Percentiles rank a stretch among this genome's conserved stretches.
phyloP scores from a whole-genome alignment of 2,888 invertebrate genomes.

The Lycia hirtaria region DNA sequence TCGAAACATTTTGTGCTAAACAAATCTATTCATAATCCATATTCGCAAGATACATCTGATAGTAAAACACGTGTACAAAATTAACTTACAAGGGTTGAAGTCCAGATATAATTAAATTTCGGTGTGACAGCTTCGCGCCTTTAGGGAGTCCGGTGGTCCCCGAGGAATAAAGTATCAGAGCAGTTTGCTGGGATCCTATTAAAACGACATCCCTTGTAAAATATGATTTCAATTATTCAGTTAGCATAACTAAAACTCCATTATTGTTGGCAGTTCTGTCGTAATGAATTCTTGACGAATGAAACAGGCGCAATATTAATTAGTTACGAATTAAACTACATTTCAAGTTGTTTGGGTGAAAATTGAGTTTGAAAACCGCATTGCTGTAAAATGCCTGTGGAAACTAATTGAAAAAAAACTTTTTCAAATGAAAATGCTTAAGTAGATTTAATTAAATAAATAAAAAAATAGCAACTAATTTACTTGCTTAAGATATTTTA shows the following conservation, averaged over 20 bases:
- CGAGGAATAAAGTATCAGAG: slow-evolving; percentile 69
- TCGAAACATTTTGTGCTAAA: not conserved
- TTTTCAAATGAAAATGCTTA: not conserved
- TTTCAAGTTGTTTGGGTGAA: slow-evolving; percentile 20
- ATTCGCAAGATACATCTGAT: slow-evolving; percentile 1
- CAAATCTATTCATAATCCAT: not conserved
- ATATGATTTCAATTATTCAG: slow-evolving; percentile 41
- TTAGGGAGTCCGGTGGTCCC: slow-evolving; percentile 71
- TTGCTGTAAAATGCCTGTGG: slow-evolving; percentile 2
- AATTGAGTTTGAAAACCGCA: slow-evolving; percentile 20
- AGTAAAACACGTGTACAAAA: slow-evolving; percentile 36
- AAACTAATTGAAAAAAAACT: not conserved
- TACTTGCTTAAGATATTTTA: too few species aligned
- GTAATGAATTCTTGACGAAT: slow-evolving; percentile 28
- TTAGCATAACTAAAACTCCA: slow-evolving; percentile 40
- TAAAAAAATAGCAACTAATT: not conserved
- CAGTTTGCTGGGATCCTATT: slow-evolving; percentile 53
- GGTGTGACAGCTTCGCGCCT: slow-evolving; percentile 66
- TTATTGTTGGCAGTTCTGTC: slow-evolving; percentile 34
- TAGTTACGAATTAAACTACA: slow-evolving; percentile 31
- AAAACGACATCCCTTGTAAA: slow-evolving; percentile 43
- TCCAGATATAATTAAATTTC: slow-evolving; percentile 58
- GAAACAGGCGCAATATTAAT: slow-evolving; percentile 31
- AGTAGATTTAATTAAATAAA: not conserved
- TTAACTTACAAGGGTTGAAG: slow-evolving; percentile 60